phyloP scores from a whole-genome alignment of 2,888 invertebrate species.

The Epinotia ramella region DNA sequence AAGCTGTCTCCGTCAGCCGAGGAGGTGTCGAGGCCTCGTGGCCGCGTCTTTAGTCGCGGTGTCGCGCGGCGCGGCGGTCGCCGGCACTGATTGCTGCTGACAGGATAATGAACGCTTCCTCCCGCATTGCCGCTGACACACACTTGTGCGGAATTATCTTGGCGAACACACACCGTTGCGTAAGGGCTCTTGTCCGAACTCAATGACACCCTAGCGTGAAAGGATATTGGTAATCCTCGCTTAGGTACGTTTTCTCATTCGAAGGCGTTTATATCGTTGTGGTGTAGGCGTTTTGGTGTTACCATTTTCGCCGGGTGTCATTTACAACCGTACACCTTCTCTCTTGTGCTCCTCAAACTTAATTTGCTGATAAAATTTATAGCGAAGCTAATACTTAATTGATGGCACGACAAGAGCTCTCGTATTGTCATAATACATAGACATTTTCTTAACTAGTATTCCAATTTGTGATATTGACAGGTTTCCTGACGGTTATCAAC shows the following conservation, averaged over 20 bases:
- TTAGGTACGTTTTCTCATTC: neutral
- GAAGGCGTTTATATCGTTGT: too few species aligned
- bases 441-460: neutral
- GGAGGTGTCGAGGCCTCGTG: slow-evolving; percentile 31
- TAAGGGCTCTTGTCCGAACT: slow-evolving; percentile 66
- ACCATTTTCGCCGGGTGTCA: too few species aligned
- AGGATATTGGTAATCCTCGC: slow-evolving; percentile 4
- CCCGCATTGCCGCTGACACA: slow-evolving; percentile 74
- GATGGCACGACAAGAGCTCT: too few species aligned
- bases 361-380: too few species aligned
- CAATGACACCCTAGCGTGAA: slow-evolving; percentile 1
- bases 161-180: slow-evolving; percentile 56
- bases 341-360: too few species aligned
- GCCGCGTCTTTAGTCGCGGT: slow-evolving; percentile 50
- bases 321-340: too few species aligned
- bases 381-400: too few species aligned
- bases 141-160: slow-evolving; percentile 72
- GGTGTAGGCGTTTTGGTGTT: too few species aligned
- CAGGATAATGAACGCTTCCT: slow-evolving; percentile 83
- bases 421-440: neutral
- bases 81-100: slow-evolving; percentile 79
- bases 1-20: slow-evolving; percentile 29
- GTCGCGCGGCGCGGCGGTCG: slow-evolving; percentile 58
- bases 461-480: slow-evolving; percentile 74
- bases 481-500: slow-evolving; percentile 95